Evolutionary conservation across 2,888 invertebrate genomes (phyloP), one percentile per base, ranked within the genome.

Genomic region (Callyntrura guangdongensis): DNA sequence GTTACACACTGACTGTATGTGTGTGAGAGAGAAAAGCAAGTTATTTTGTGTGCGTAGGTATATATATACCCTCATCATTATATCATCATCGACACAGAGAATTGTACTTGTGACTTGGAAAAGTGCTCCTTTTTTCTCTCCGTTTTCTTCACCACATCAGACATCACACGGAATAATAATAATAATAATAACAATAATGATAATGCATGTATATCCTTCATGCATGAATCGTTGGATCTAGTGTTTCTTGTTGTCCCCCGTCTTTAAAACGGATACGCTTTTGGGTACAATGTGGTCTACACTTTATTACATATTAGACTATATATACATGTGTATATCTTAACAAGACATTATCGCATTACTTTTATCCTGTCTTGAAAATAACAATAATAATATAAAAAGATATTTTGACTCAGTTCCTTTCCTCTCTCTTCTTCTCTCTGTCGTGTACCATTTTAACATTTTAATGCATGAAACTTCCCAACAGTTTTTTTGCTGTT

Each of bases 201-300:
- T 47, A 49, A 67, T 67, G 25, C 83, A 27, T 83, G 27, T 77
- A 77, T 22, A 77, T 22, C 64, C 83, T 64, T 83, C 83, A 64
- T 83, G 83, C 64, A 64, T 83, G 61, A 64, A 64, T 83, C 17
- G 83, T 61, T 61, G 14, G 47, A 61, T 61, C 20, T 59, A 61
- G 20, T 45, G 61, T 81, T 61, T 77, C 72, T 74, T 49, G 8
- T 74, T 36, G n/a, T 25, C 53, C 53, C 25, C 9, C 77, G 53
- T 77, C 45, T 56, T 47, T 77, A 77, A 77, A 77, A 49, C 77
- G 77, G 77, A 77, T 77, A 53, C 53, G 77, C 77, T 53, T 77
- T 53, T 77, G 77, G 77, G 77, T 77, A 77, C 14, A 77, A 53
- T 64, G 69, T 69, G 69, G 69, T 69, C 36, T 69, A 45, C 27